These are phyloP conservation scores for Platycheirus rosarum DNA, from an alignment of 2,888 invertebrate genomes.

Conservation along the genomic window DNA sequence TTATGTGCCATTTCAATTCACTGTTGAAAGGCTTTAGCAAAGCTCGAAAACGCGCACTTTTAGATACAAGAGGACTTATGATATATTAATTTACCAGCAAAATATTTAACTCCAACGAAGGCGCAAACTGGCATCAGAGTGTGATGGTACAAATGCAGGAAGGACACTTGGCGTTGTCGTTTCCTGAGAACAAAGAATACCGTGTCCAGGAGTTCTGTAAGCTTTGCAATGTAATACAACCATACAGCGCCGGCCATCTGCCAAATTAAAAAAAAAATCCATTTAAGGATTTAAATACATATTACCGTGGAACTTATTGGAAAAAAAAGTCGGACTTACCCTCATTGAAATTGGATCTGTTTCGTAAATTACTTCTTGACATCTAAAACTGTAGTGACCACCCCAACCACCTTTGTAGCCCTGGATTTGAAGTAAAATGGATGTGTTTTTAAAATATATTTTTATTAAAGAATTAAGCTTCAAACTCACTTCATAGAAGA, in stretches of 20 bases:
- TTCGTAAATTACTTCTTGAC: slow-evolving; percentile 88
- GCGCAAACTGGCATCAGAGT: slow-evolving; percentile 87
- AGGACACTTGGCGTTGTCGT: slow-evolving; percentile 90
- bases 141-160: slow-evolving; percentile 94
- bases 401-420: slow-evolving; percentile 85
- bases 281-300: too few relatives aligned
- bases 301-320: too few relatives aligned
- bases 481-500: slow-evolving; percentile 87
- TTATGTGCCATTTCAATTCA: too few relatives aligned
- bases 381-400: slow-evolving; percentile 86
- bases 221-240: slow-evolving; percentile 82
- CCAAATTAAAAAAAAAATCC: slow-evolving; percentile 29
- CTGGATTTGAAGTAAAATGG: slow-evolving; percentile 77
- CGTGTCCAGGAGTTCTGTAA: slow-evolving; percentile 82
- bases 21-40: too few relatives aligned
- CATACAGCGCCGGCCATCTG: slow-evolving; percentile 83
- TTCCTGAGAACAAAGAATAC: slow-evolving; percentile 93
- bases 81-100: slow-evolving; percentile 85
- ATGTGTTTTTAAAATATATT: neutral
- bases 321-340: slow-evolving; percentile 79
- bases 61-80: too few relatives aligned
- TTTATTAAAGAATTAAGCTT: too few relatives aligned
- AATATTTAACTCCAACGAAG: slow-evolving; percentile 88
- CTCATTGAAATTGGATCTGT: slow-evolving; percentile 85
- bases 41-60: too few relatives aligned